Evolutionary conservation across 1,140 invertebrate species (phyloP), one percentile per base, ranked within the genome.

Genomic region (Habropoda laboriosa): DNA sequence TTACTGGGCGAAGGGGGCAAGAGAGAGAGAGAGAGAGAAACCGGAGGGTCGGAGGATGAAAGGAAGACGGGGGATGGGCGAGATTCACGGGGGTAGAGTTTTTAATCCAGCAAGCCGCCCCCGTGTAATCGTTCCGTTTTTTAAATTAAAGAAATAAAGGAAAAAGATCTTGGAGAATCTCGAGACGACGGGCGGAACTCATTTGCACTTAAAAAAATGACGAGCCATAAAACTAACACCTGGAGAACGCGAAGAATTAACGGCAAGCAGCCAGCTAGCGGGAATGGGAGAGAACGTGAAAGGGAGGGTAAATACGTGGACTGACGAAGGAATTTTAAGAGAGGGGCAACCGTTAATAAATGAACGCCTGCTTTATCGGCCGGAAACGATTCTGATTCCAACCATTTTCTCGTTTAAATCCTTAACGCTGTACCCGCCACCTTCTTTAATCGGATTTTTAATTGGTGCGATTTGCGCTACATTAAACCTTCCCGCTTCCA

Each of bases 141-240:
- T 91, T 91, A 90, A 91, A 91, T 91, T 91, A 90, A 90, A 90
- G 89, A 90, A 90, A 90, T 90, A 90, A 90, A 90, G 89, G 86
- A 83, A 68, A n/a, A 85, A 71, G 84, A 86, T 85, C 81, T 73
- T 81, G 63, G 32, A 63, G 70, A 81, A 70, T 68, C 63, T 77
- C 55, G 82, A 84, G 76, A 61, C 76, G 78, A 64, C 49, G 74
- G n/a, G 78, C 74, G 82, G 86, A 92, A 92, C 91, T 92, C 91
- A 92, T 92, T 92, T 92, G 91, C 91, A 92, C 92, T 92, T 92
- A 91, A 92, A 92, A 91, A 92, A 92, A 92, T 92, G 90, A 92
- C 89, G 89, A 90, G 91, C 89, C 88, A 92, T 92, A 92, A 92
- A 92, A 92, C 90, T 92, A 92, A 92, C 90, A 87, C 85, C 89